Evolutionary conservation across 2,797 vertebrate species (phyloP), one percentile per base, ranked within the genome.

Genomic region (Liparis tanakae): DNA sequence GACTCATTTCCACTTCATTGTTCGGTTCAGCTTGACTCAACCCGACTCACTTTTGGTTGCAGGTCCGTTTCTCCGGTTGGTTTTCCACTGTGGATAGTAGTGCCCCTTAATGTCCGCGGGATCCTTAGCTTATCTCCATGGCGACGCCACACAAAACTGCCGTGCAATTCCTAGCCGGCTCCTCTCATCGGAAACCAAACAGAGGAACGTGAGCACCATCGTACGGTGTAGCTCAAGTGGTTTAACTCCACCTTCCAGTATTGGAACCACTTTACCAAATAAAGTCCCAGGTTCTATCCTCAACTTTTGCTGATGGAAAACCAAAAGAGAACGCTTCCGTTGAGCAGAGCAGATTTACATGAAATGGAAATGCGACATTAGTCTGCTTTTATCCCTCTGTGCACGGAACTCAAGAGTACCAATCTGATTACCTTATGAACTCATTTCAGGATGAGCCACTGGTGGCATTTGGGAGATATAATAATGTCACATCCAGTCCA

Each of bases 371-470:
- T 43, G 59, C 3, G 25, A 10, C 59, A 44, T 0, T 34, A 67
- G 66, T 80, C 70, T 56, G 53, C 79, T 89, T 86, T 90, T 76
- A 85, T 89, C 78, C 81, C 74, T 76, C 58, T 67, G 78, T 83
- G 68, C 84, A 75, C 77, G 61, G 48, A 87, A 84, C 50, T 79
- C 64, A 55, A 60, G 74, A 72, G 66, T 81, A 69, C 76, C 81
- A 77, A 87, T 91, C 88, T 86, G 81, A 92, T 91, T 91, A 87
- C 78, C 74, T 88, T 67, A 79, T 90, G 87, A 90, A 91, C 85
- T 89, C 71, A 85, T 88, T 91, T 88, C 79, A 84, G 81, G 66
- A 78, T 87, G 72, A 87, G 76, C 84, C 73, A 70, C 76, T 65
- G 55, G 79, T 85, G 86, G 76, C 84, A 84, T 88, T 87, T 85